These are phyloP conservation scores for Psettodes erumei DNA, from an alignment of 2,113 vertebrate genomes.

Conservation along the genomic window DNA sequence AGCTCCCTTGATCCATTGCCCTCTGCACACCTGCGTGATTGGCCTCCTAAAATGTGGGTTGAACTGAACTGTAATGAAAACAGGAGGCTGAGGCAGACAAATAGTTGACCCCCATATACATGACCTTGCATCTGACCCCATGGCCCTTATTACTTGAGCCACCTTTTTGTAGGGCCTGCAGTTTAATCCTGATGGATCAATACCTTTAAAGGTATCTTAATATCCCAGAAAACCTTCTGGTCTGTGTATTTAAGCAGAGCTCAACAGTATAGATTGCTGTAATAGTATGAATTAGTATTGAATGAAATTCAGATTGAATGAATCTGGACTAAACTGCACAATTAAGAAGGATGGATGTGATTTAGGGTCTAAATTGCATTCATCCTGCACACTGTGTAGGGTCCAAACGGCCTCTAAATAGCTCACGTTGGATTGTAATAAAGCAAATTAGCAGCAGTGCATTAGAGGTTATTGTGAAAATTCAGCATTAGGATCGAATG, in stretches of 20 bases:
- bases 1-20: constrained; percentile 68
- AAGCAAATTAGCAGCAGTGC: constrained; percentile 19
- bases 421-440: constrained; percentile 6
- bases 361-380: constrained; percentile 28
- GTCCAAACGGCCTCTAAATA: constrained; percentile 4
- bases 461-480: constrained; percentile 7
- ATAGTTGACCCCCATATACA: constrained; percentile 55
- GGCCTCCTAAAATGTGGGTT: constrained; percentile 55
- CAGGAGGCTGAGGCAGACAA: constrained; percentile 43
- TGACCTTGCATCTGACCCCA: constrained; percentile 54
- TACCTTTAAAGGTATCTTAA: constrained; percentile 54
- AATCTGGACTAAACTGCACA: constrained; percentile 22
- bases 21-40: constrained; percentile 58
- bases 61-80: constrained; percentile 43
- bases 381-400: constrained; percentile 5
- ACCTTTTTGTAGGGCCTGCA: constrained; percentile 18
- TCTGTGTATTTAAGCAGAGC: constrained; percentile 23
- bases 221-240: constrained; percentile 32
- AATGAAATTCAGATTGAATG: constrained; percentile 38
- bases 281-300: constrained; percentile 36
- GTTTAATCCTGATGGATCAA: constrained; percentile 58
- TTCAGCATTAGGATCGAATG: not conserved
- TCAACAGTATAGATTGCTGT: constrained; percentile 28
- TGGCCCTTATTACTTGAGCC: constrained; percentile 57
- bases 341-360: constrained; percentile 30